A percentile compares a stretch with the other conserved stretches of the same genome.
These are phyloP conservation scores for Phaenicophaeus curvirostris DNA, from an alignment of 2,797 vertebrate genomes.

Conservation along the genomic window DNA sequence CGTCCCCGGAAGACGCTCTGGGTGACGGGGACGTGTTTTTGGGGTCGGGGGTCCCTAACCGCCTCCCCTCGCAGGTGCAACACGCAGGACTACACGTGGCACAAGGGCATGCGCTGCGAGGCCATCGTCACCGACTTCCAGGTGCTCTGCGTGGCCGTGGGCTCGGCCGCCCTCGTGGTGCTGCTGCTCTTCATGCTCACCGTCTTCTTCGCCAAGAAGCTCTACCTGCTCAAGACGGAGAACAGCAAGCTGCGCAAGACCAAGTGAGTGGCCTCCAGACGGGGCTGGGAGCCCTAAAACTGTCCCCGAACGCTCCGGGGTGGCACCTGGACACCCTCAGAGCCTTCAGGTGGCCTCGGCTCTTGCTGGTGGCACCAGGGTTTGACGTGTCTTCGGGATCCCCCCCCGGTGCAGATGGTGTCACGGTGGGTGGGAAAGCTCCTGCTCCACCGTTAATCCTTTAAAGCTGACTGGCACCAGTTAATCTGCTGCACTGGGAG, in stretches of 20 bases:
- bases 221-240: conserved; percentile 95
- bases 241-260: conserved; percentile 94
- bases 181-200: conserved; percentile 97
- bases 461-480: conserved; percentile 34
- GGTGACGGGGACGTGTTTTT: background rate
- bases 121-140: conserved; percentile 97
- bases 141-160: conserved; percentile 93
- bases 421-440: background rate
- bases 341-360: background rate
- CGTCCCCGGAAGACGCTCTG: background rate
- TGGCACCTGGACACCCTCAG: background rate
- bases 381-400: background rate
- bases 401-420: background rate
- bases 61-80: conserved; percentile 83
- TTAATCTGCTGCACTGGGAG: conserved; percentile 38
- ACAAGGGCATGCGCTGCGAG: conserved; percentile 93
- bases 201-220: conserved; percentile 97
- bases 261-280: conserved; percentile 81
- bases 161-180: conserved; percentile 88
- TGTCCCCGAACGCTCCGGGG: accelerated
- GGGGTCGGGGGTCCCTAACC: background rate
- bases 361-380: background rate
- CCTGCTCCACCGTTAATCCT: background rate
- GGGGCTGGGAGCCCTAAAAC: background rate
- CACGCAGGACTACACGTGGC: conserved; percentile 97